Conservation (phyloP, 2,797 vertebrate species). For the Cryptoblepharus egeriae region DNA sequence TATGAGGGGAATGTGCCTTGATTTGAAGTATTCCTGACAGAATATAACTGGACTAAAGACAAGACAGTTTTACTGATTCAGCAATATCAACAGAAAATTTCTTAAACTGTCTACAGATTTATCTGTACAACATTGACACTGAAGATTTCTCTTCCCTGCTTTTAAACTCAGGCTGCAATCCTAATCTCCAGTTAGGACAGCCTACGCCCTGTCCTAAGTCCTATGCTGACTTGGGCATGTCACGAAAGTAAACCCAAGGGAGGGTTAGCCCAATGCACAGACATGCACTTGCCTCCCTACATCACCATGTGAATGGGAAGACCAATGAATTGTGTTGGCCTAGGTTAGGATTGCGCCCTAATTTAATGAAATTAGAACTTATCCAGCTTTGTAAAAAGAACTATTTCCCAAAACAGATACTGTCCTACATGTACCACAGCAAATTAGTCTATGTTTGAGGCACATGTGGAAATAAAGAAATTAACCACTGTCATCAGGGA, state of each 20-base stretch:
- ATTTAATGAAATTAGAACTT: too few species aligned
- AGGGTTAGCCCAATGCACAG: too few species aligned
- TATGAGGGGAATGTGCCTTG: too few species aligned
- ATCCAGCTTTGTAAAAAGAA: slow-evolving; percentile 12
- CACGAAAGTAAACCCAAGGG: too few species aligned
- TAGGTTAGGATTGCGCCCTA: too few species aligned
- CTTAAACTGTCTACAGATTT: background rate
- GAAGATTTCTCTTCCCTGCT: background rate
- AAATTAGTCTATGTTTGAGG: background rate
- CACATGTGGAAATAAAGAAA: background rate
- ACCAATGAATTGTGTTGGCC: too few species aligned
- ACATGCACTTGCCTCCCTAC: too few species aligned
- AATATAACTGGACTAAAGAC: background rate
- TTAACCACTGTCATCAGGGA: rapidly evolving
- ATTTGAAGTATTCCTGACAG: background rate
- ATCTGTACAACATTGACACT: background rate
- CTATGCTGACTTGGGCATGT: too few species aligned
- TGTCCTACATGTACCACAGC: background rate
- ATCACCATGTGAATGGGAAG: too few species aligned
- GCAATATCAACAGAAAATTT: background rate
- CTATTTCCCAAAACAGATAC: background rate
- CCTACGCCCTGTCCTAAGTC: too few species aligned
- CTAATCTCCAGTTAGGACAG: too few species aligned
- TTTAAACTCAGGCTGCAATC: background rate
- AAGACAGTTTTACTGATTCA: background rate